Evolutionary conservation across 2,113 vertebrate species (phyloP).

Genomic region (Lipophrys pholis): DNA sequence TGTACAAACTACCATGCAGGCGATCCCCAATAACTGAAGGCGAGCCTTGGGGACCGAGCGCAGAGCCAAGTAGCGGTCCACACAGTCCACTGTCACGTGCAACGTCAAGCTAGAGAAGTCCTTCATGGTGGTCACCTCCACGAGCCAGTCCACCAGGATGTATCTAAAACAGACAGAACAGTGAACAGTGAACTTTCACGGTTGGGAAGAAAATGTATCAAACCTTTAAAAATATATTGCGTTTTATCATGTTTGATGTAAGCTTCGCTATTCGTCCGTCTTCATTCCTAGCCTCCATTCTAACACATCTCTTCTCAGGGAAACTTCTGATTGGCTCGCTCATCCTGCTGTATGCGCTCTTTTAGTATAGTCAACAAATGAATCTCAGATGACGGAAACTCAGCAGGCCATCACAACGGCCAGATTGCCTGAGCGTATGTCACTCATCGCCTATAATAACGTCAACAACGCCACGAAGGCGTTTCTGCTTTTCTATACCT

Average conservation of each 20-base stretch:
- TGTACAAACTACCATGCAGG: constrained; percentile 99
- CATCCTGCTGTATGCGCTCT: neutral
- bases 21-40: constrained; percentile 95
- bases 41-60: constrained; percentile 88
- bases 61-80: constrained; percentile 92
- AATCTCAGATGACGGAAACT: constrained; percentile 2
- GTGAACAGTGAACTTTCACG: too few species aligned
- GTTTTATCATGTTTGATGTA: too few species aligned
- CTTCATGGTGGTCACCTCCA: constrained; percentile 98
- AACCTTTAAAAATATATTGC: too few species aligned
- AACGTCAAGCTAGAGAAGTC: constrained; percentile 95
- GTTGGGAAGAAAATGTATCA: too few species aligned
- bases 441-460: constrained; percentile 10
- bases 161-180: constrained; percentile 85
- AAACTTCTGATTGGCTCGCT: neutral
- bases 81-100: constrained; percentile 93
- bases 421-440: neutral
- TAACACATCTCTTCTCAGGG: neutral
- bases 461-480: neutral
- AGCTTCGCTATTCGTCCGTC: too few species aligned
- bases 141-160: constrained; percentile 97
- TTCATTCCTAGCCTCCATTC: too few species aligned
- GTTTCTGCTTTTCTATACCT: constrained; percentile 80
- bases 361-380: constrained; percentile 16
- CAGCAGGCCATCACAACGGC: constrained; percentile 30